Conservation (phyloP, 2,113 vertebrate species). For the Atlantisia rogersi region DNA sequence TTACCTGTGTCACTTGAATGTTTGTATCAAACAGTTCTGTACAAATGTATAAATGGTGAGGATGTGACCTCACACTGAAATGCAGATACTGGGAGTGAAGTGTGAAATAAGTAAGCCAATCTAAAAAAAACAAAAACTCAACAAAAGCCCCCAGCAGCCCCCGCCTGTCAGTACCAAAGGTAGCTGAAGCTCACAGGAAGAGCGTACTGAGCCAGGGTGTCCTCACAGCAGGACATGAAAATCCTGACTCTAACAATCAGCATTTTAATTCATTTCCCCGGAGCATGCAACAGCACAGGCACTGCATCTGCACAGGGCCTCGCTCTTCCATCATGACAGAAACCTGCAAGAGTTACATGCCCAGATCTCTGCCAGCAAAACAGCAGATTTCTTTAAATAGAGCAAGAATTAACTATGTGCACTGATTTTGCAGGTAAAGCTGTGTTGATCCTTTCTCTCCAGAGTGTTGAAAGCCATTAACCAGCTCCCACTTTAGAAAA, state of each 20-base stretch:
- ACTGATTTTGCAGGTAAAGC: neutral
- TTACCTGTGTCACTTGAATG: neutral
- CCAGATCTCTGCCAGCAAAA: neutral
- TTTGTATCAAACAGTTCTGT: neutral
- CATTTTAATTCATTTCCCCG: neutral
- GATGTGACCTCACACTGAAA: neutral
- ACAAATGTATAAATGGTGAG: accelerated
- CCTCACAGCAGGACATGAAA: neutral
- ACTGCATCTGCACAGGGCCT: neutral
- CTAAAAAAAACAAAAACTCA: neutral
- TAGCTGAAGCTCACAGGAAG: neutral
- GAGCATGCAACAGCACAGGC: neutral
- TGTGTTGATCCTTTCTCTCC: neutral
- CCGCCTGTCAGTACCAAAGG: neutral
- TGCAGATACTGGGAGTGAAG: neutral
- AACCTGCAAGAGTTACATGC: neutral
- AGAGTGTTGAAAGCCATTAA: neutral
- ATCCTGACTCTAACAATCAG: neutral
- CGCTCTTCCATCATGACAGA: accelerated
- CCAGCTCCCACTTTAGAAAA: neutral
- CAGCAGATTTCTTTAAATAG: neutral
- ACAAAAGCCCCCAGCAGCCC: neutral
- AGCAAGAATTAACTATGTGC: neutral
- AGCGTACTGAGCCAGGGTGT: neutral
- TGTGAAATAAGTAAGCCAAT: neutral